Conservation (phyloP, 2,888 invertebrate species). For the Phortica magna region DNA sequence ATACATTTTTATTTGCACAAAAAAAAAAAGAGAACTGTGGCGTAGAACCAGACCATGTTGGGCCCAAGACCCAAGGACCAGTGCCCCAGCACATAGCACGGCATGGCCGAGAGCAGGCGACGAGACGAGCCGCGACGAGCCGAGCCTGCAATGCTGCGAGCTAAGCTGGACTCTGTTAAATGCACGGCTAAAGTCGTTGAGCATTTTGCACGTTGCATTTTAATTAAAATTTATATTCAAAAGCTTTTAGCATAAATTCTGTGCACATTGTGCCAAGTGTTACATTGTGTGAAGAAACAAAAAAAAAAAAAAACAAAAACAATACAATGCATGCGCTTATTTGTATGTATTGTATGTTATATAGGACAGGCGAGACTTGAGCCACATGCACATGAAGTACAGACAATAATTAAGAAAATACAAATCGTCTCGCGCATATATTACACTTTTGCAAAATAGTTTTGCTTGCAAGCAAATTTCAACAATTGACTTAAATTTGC, state of each 20-base stretch:
- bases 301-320: background rate
- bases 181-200: background rate
- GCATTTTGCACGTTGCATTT: constrained; percentile 63
- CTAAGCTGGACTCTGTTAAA: background rate
- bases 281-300: background rate
- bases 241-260: constrained; percentile 68
- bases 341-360: background rate
- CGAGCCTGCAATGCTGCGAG: background rate
- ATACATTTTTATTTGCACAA: constrained; percentile 43
- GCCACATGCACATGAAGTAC: constrained; percentile 39
- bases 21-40: background rate
- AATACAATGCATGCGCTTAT: background rate
- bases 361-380: background rate
- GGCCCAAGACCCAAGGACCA: background rate
- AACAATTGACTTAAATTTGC: background rate
- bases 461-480: background rate
- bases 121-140: background rate
- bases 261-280: constrained; percentile 37
- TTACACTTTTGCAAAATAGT: background rate
- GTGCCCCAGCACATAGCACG: background rate
- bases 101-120: background rate
- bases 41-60: background rate
- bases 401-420: constrained; percentile 56
- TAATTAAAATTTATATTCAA: constrained; percentile 71
- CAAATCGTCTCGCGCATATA: background rate